A percentile compares a stretch with the other conserved stretches of the same genome.
phyloP scores from a whole-genome alignment of 2,113 vertebrate genomes.

The Chloropsis hardwickii region DNA sequence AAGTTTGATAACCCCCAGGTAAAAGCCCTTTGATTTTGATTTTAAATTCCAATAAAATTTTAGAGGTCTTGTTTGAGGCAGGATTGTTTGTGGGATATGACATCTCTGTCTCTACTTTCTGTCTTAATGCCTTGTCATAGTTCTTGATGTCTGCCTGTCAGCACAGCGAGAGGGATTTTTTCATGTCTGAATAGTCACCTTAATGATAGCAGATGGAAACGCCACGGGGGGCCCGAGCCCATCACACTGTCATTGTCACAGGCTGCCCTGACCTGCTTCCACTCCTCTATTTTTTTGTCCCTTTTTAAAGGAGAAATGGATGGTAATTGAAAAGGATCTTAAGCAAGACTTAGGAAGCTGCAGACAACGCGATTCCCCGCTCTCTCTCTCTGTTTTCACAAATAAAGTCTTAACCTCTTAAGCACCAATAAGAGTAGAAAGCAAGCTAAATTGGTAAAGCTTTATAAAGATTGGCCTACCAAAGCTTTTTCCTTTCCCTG shows the following conservation, averaged over 20 bases:
- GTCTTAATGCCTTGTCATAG: conserved; percentile 85
- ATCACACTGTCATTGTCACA: conserved; percentile 86
- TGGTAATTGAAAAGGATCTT: conserved; percentile 89
- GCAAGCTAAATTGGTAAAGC: conserved; percentile 69
- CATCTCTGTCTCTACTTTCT: conserved; percentile 73
- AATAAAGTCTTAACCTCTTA: conserved; percentile 82
- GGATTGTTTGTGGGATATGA: conserved; percentile 73
- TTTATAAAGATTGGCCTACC: conserved; percentile 3
- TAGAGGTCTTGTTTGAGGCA: conserved; percentile 56
- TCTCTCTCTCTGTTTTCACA: conserved; percentile 73
- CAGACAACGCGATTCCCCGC: conserved; percentile 70
- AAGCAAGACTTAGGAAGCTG: conserved; percentile 80
- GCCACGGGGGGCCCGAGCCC: conserved; percentile 80
- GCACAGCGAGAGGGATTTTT: conserved; percentile 85
- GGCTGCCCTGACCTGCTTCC: conserved; percentile 84
- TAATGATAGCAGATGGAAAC: conserved; percentile 95
- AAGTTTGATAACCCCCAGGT: conserved; percentile 55
- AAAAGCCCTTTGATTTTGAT: conserved; percentile 53
- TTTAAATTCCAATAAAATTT: conserved; percentile 71
- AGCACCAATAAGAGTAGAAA: conserved; percentile 65
- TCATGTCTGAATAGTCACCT: conserved; percentile 93
- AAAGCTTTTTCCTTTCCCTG: background rate
- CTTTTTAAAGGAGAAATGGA: conserved; percentile 85
- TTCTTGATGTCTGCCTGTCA: conserved; percentile 89
- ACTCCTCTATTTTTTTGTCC: conserved; percentile 79